Percentiles rank a stretch among this genome's conserved stretches.
Conservation (phyloP, 2,888 invertebrate species). For the Noctua fimbriata region DNA sequence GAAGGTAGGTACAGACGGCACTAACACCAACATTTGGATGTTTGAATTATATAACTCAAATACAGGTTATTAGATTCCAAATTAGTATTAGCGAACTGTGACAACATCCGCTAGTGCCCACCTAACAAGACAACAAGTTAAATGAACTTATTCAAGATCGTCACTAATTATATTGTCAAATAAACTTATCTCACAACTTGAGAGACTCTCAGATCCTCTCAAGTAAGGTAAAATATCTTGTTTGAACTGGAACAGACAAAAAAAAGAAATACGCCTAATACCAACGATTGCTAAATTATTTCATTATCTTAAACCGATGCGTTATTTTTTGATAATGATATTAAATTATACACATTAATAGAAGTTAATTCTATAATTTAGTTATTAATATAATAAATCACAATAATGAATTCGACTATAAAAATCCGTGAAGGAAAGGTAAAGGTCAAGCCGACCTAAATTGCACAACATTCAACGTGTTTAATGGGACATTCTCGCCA, state of each 20-base stretch:
- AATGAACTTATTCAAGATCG: constrained; percentile 41
- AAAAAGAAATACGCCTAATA: neutral
- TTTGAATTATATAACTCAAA: constrained; percentile 84
- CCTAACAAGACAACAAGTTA: constrained; percentile 36
- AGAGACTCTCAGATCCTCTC: neutral
- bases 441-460: constrained; percentile 71
- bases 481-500: constrained; percentile 62
- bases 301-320: neutral
- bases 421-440: constrained; percentile 60
- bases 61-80: constrained; percentile 80
- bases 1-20: constrained; percentile 72
- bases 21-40: constrained; percentile 77
- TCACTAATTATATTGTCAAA: neutral
- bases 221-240: neutral
- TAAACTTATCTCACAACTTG: neutral
- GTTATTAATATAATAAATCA: constrained; percentile 48
- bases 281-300: neutral
- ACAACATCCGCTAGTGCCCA: constrained; percentile 76
- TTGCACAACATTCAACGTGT: constrained; percentile 72
- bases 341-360: constrained; percentile 27
- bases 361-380: constrained; percentile 35
- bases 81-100: constrained; percentile 69
- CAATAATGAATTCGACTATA: constrained; percentile 56
- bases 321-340: constrained; percentile 15
- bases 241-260: neutral